Evolutionary conservation across 2,113 vertebrate genomes (phyloP).

Genomic region (Cynoglossus semilaevis): DNA sequence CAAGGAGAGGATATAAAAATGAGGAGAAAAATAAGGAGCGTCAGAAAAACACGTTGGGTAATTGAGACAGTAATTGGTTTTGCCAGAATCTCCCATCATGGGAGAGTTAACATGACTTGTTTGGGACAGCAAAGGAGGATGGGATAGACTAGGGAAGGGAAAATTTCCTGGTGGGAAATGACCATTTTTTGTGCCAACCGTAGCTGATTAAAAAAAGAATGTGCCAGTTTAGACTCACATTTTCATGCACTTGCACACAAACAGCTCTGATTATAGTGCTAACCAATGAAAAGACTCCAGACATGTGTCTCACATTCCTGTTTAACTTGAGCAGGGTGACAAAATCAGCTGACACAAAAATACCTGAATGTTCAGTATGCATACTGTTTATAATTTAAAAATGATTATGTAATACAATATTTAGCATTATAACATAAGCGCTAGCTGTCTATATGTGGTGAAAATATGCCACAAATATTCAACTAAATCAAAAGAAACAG

Average conservation of each 20-base stretch:
- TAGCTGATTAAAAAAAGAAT: conserved; percentile 76
- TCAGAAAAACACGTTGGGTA: conserved; percentile 51
- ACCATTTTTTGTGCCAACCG: conserved; percentile 61
- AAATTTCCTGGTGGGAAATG: conserved; percentile 51
- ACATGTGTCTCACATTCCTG: no score
- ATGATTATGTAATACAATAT: no score
- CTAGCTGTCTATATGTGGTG: no score
- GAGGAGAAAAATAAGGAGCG: conserved; percentile 4
- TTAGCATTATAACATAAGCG: no score
- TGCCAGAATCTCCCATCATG: conserved; percentile 76
- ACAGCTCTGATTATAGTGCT: no score
- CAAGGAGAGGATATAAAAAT: conserved; percentile 22
- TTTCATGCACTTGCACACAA: conserved; percentile 33
- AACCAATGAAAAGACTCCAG: no score
- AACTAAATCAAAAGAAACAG: no score
- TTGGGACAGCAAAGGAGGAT: conserved; percentile 43
- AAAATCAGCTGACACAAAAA: no score
- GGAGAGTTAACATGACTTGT: conserved; percentile 59
- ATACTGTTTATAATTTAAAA: no score
- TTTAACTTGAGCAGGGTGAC: no score
- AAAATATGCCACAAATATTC: no score
- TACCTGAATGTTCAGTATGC: no score
- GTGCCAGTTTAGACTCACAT: conserved; percentile 59
- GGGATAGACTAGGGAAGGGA: conserved; percentile 34
- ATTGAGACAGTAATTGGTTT: conserved; percentile 77